phyloP scores from a whole-genome alignment of 2,888 invertebrate genomes.

The Mythimna ferrago region DNA sequence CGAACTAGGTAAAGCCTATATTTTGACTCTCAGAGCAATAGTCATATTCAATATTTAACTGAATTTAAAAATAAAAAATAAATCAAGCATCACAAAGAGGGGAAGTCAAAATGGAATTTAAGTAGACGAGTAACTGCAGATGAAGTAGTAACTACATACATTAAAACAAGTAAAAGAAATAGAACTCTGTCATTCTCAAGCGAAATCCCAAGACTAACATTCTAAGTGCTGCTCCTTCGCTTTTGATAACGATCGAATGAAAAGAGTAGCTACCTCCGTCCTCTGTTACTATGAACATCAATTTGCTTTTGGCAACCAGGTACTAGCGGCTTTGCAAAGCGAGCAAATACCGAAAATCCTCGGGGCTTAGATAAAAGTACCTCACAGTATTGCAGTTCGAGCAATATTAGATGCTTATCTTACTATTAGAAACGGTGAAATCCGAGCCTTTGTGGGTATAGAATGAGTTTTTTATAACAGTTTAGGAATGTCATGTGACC shows the following conservation, averaged over 20 bases:
- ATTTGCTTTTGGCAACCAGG: constrained; percentile 67
- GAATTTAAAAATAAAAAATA: too few species aligned
- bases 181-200: too few species aligned
- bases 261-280: constrained; percentile 48
- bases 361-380: constrained; percentile 65
- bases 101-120: too few species aligned
- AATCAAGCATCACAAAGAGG: too few species aligned
- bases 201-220: constrained; percentile 13
- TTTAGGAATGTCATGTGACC: background rate
- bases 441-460: constrained; percentile 19
- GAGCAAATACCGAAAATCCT: constrained; percentile 65
- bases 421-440: constrained; percentile 45
- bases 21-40: too few species aligned
- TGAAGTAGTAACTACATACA: too few species aligned
- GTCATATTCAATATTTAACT: too few species aligned
- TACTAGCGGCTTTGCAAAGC: constrained; percentile 55
- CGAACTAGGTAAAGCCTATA: too few species aligned
- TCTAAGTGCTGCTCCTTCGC: background rate
- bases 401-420: constrained; percentile 65
- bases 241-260: constrained; percentile 57
- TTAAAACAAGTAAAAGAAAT: too few species aligned
- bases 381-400: constrained; percentile 61
- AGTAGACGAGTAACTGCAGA: too few species aligned
- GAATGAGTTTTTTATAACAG: constrained; percentile 5
- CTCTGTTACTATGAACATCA: constrained; percentile 64